phyloP scores from a whole-genome alignment of 2,113 vertebrate genomes.

The Reinhardtius hippoglossoides region DNA sequence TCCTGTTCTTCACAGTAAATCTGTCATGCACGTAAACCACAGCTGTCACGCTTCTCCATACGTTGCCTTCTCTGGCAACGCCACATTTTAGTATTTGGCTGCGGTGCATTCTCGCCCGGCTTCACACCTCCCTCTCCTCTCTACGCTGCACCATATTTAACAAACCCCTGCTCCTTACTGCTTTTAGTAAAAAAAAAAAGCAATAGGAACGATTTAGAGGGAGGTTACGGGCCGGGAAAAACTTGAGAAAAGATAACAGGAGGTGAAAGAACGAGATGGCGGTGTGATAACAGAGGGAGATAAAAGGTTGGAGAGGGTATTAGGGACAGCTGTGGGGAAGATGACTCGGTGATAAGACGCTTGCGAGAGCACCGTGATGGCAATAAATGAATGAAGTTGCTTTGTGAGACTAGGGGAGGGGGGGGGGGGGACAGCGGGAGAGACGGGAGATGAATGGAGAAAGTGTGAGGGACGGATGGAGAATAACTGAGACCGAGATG shows the following conservation, averaged over 20 bases:
- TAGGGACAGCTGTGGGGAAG: constrained; percentile 33
- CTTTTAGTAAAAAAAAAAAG: neutral
- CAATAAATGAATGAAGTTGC: constrained; percentile 14
- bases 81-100: neutral
- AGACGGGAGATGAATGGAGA: constrained; percentile 7
- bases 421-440: neutral
- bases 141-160: constrained; percentile 53
- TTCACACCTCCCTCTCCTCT: constrained; percentile 55
- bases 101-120: neutral
- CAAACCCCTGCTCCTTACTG: constrained; percentile 22
- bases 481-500: constrained; percentile 42
- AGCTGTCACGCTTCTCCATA: constrained; percentile 41
- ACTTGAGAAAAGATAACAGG: neutral
- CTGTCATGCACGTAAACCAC: constrained; percentile 53
- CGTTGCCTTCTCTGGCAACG: constrained; percentile 21
- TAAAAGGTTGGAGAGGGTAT: constrained; percentile 26
- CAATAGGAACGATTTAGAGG: neutral
- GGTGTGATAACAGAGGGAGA: constrained; percentile 12
- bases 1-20: constrained; percentile 40
- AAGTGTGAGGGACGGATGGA: constrained; percentile 21
- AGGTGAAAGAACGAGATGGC: constrained; percentile 14
- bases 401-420: constrained; percentile 7
- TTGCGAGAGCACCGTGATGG: too few species aligned
- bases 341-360: constrained; percentile 12
- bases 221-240: neutral